These are phyloP conservation scores for Aphelenchoides bicaudatus DNA, from an alignment of 2,888 invertebrate genomes.

Conservation along the genomic window DNA sequence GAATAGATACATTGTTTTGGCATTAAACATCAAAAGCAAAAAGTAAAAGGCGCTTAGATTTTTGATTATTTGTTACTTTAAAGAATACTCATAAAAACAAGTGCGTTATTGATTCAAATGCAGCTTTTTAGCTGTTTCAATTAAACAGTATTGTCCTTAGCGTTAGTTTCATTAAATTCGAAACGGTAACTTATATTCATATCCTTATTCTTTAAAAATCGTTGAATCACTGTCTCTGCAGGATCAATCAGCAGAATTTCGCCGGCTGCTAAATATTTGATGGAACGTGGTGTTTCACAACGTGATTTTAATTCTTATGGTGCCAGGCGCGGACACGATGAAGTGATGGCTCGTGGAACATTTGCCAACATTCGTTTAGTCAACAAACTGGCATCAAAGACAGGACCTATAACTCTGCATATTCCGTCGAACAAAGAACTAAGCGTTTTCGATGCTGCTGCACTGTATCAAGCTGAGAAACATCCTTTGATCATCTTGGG, in stretches of 20 bases:
- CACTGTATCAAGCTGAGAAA: conserved; percentile 74
- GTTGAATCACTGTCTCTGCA: no score
- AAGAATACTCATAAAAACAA: no score
- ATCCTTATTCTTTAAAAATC: no score
- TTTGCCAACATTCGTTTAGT: conserved; percentile 94
- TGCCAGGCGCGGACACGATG: conserved; percentile 91
- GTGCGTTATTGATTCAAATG: no score
- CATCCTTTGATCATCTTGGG: conserved; percentile 74
- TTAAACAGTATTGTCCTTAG: no score
- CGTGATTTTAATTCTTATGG: conserved; percentile 97
- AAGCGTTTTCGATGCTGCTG: conserved; percentile 91
- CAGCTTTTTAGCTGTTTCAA: no score
- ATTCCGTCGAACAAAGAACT: conserved; percentile 76
- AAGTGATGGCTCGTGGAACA: conserved; percentile 92
- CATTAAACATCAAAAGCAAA: no score
- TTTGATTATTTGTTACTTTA: no score
- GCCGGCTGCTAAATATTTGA: conserved; percentile 80
- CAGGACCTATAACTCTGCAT: conserved; percentile 82
- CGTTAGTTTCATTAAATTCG: no score
- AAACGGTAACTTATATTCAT: no score
- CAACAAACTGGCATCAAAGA: conserved; percentile 75
- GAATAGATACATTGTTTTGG: no score
- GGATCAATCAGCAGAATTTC: conserved; percentile 88
- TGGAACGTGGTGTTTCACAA: conserved; percentile 73
- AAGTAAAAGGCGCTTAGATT: no score